Conservation (phyloP, 1,140 invertebrate genomes). For the Drosophila asahinai region DNA sequence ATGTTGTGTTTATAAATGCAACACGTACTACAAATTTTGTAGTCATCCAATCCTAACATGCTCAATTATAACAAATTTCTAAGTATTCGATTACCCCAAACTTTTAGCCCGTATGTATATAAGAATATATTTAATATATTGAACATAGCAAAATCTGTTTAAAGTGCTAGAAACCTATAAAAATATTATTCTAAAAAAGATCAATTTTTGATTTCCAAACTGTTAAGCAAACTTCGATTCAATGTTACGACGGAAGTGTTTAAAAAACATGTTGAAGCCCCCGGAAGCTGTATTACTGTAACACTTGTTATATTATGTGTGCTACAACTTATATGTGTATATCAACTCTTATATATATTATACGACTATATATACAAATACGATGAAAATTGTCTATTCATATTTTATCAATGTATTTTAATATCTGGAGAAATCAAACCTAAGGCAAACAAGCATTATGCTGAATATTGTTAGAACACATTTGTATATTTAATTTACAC, state of each 20-base stretch:
- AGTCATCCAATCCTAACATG: conserved; percentile 33
- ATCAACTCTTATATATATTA: conserved; percentile 60
- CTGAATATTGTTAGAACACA: conserved; percentile 46
- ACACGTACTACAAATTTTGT: neutral
- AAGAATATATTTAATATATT: conserved; percentile 45
- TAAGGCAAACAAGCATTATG: conserved; percentile 28
- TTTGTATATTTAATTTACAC: conserved; percentile 82
- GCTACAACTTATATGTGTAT: conserved; percentile 64
- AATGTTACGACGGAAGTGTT: conserved; percentile 69
- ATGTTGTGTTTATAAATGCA: neutral
- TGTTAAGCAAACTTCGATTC: conserved; percentile 60
- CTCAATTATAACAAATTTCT: conserved; percentile 52
- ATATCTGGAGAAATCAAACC: conserved; percentile 40
- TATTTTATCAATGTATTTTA: conserved; percentile 72
- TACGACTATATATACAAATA: conserved; percentile 51
- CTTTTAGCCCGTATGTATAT: conserved; percentile 61
- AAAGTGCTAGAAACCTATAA: conserved; percentile 33
- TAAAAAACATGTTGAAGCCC: conserved; percentile 73
- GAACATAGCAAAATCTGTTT: conserved; percentile 72
- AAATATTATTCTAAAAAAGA: conserved; percentile 28
- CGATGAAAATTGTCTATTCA: conserved; percentile 55
- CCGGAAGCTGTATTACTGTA: conserved; percentile 76
- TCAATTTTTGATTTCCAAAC: conserved; percentile 48
- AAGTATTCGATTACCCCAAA: conserved; percentile 23
- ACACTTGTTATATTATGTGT: conserved; percentile 80